Evolutionary conservation across 2,113 vertebrate genomes (phyloP), one percentile per base, ranked within the genome.

Genomic region (Bufo gargarizans): DNA sequence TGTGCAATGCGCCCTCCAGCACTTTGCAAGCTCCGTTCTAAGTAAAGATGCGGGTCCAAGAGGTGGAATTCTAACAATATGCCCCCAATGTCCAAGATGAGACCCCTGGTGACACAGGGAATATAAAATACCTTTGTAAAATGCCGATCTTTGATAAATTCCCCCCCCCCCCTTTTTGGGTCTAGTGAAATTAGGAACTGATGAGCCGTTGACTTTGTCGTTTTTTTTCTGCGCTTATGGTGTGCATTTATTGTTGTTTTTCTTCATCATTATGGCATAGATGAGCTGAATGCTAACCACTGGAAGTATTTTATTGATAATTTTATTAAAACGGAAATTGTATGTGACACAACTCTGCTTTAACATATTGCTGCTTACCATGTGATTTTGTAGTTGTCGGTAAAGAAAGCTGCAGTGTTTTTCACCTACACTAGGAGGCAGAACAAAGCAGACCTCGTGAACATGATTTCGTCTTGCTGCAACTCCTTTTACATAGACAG

Each of bases 291-390:
- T 53, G 82, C 49, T n/a, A 84, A 84, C 19, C 45, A 22, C 20
- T 84, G 49, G 33, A 55, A 17, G 33, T 83, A 67, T 83, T 50
- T 67, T 82, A n/a, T 65, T 83, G 47, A 83, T 13, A 14, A 14
- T 84, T 53, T 71, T 84, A 84, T 55, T 84, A 71, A 84, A 84
- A 84, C 17, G 22, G 3, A 45, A 49, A 45, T 47, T 81, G 33
- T 59, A 59, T 58, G 59, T 76, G 6, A 22, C 63, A 43, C 14
- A 55, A 1, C 53, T 7, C 6, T 55, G 53, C 6, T 55, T 6
- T 55, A 33, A 55, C 53, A 55, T 55, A 0, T 55, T 7, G 53
- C 53, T 55, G 6, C 6, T 55, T 7, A 55, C 2, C 53, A 55
- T 55, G 53, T 2, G 61, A 63, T 63, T 2, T 63, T 63, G 19